Evolutionary conservation across 35 echinoderm and acorn worm species (phyloP).

Genomic region (Lytechinus pictus): DNA sequence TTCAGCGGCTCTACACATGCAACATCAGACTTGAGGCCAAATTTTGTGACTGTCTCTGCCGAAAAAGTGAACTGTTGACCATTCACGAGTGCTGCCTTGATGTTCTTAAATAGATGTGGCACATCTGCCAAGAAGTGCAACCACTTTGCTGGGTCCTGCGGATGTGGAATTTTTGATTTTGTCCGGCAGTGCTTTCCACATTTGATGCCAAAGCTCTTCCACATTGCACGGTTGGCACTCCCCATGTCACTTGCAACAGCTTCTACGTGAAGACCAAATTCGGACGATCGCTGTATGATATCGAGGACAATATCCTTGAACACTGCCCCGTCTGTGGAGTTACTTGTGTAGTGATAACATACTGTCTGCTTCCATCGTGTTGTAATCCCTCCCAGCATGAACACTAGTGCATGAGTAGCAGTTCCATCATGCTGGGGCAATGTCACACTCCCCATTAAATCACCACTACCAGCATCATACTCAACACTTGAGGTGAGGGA

Average conservation of each 20-base stretch:
- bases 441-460: constrained; percentile 54
- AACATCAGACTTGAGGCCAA: not conserved
- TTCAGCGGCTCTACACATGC: constrained; percentile 35
- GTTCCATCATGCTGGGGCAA: constrained; percentile 50
- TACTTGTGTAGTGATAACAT: constrained; percentile 62
- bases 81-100: constrained; percentile 68
- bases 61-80: constrained; percentile 44
- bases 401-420: constrained; percentile 66
- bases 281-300: constrained; percentile 30
- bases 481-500: constrained; percentile 45
- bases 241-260: constrained; percentile 65
- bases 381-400: constrained; percentile 67
- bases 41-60: constrained; percentile 31
- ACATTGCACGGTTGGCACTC: constrained; percentile 66
- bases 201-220: constrained; percentile 59
- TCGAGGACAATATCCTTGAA: constrained; percentile 50
- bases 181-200: constrained; percentile 26
- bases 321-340: constrained; percentile 54
- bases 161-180: constrained; percentile 54
- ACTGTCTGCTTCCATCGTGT: constrained; percentile 75
- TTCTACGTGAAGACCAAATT: constrained; percentile 63
- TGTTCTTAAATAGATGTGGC: constrained; percentile 60
- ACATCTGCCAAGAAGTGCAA: constrained; percentile 71
- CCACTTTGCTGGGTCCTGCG: constrained; percentile 7
- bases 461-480: constrained; percentile 53